These are phyloP conservation scores for Vireo altiloquus DNA, from an alignment of 2,113 vertebrate species.

Conservation along the genomic window DNA sequence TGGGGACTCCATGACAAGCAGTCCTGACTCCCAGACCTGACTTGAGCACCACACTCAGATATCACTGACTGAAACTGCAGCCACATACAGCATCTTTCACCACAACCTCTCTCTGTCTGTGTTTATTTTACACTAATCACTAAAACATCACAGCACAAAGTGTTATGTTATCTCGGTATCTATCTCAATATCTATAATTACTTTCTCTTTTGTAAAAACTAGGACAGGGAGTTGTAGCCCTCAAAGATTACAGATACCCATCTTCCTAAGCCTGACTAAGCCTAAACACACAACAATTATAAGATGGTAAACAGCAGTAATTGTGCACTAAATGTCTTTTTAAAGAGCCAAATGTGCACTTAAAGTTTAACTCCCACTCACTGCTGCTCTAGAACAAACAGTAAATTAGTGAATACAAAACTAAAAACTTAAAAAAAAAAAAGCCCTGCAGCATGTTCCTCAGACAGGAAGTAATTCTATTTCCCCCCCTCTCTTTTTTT, in stretches of 20 bases:
- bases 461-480: not conserved
- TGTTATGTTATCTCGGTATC: slow-evolving; percentile 28
- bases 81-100: not conserved
- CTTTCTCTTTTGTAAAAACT: slow-evolving; percentile 57
- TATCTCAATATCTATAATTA: slow-evolving; percentile 56
- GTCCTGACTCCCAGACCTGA: not conserved
- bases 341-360: slow-evolving; percentile 69
- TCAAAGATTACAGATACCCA: slow-evolving; percentile 65
- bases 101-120: not conserved
- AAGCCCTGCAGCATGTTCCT: not conserved
- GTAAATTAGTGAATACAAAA: slow-evolving; percentile 60
- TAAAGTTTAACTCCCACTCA: slow-evolving; percentile 70
- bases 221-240: slow-evolving; percentile 60
- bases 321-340: slow-evolving; percentile 73
- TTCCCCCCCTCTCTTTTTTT: not conserved
- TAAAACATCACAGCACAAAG: slow-evolving; percentile 9
- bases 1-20: not conserved
- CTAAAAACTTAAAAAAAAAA: not conserved
- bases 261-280: slow-evolving; percentile 63
- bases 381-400: slow-evolving; percentile 70
- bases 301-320: slow-evolving; percentile 72
- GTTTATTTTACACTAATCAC: slow-evolving; percentile 1
- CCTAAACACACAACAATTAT: slow-evolving; percentile 69
- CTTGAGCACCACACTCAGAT: not conserved
- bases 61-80: not conserved